Conservation (phyloP, 2,888 invertebrate genomes). For the Heliconius cydno region DNA sequence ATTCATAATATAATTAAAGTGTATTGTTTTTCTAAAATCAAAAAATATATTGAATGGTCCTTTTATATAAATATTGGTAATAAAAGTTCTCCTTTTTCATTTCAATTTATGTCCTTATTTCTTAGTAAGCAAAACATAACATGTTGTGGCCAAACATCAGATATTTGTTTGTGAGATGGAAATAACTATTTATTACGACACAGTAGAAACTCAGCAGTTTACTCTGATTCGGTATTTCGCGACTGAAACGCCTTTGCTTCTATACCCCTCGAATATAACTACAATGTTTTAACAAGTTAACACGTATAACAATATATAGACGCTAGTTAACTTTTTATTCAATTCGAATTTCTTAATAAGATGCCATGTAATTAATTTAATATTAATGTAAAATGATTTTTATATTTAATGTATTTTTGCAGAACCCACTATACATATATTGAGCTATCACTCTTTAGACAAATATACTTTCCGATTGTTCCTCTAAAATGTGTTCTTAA, state of each 20-base stretch:
- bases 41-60: conserved; percentile 14
- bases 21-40: neutral
- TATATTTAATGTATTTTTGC: neutral
- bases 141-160: neutral
- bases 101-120: neutral
- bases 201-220: too few species aligned
- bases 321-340: neutral
- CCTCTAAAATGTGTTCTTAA: neutral
- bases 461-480: neutral
- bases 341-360: neutral
- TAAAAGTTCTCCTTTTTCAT: neutral
- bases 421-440: neutral
- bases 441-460: neutral
- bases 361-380: neutral
- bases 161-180: too few species aligned
- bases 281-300: conserved; percentile 66
- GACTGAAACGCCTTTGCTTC: too few species aligned
- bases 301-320: conserved; percentile 57
- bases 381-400: neutral
- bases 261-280: conserved; percentile 43
- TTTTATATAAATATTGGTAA: conserved; percentile 24
- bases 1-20: conserved; percentile 3
- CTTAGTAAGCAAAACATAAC: neutral
- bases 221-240: too few species aligned
- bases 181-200: too few species aligned